phyloP scores from a whole-genome alignment of 2,113 vertebrate species.

The Tachycineta bicolor region DNA sequence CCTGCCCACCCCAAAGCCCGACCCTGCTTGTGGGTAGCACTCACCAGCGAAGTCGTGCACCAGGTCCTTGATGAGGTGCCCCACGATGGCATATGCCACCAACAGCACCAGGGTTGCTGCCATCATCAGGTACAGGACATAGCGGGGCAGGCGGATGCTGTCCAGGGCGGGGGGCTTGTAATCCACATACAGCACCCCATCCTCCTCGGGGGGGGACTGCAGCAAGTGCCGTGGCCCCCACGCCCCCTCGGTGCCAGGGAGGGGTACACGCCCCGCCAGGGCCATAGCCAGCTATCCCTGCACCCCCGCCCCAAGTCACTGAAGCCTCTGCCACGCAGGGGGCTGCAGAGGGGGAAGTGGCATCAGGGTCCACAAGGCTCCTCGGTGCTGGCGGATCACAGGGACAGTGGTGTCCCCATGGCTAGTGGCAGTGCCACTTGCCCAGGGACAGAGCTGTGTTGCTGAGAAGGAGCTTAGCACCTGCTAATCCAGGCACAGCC shows the following conservation, averaged over 20 bases:
- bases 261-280: accelerated
- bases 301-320: background rate
- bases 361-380: background rate
- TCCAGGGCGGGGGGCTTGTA: constrained; percentile 87
- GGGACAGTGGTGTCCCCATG: background rate
- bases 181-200: constrained; percentile 72
- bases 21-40: background rate
- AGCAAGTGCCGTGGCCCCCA: constrained; percentile 51
- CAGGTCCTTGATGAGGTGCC: constrained; percentile 93
- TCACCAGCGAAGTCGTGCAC: constrained; percentile 87
- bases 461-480: background rate
- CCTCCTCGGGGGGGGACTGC: constrained; percentile 44
- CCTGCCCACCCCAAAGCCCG: accelerated
- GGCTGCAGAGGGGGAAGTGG: accelerated
- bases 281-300: background rate
- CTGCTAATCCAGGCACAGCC: background rate
- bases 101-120: constrained; percentile 76
- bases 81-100: constrained; percentile 90
- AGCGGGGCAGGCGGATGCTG: constrained; percentile 81
- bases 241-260: accelerated
- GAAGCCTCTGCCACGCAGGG: background rate
- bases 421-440: background rate
- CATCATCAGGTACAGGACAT: constrained; percentile 85
- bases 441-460: accelerated
- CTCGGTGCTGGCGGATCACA: accelerated